These are phyloP conservation scores for Gorsachius goisagi DNA, from an alignment of 2,113 vertebrate species.

Conservation along the genomic window DNA sequence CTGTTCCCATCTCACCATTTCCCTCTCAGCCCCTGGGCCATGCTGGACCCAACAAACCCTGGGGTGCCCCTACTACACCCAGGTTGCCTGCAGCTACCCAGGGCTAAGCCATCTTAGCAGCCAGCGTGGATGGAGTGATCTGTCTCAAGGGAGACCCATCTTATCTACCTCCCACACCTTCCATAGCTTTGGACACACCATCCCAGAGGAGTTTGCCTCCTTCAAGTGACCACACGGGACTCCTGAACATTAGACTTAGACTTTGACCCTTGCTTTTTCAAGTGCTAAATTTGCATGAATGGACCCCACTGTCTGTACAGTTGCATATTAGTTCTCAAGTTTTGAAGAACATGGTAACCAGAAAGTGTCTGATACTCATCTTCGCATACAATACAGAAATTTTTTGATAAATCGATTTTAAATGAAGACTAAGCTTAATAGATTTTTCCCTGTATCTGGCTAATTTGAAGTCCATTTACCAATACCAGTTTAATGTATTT, in stretches of 20 bases:
- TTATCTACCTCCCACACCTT: background rate
- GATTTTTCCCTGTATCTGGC: background rate
- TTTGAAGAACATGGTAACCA: background rate
- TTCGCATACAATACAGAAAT: background rate
- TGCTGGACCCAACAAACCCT: background rate
- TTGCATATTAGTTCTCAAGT: background rate
- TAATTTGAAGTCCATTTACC: background rate
- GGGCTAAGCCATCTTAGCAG: background rate
- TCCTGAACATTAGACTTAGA: background rate
- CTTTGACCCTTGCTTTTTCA: background rate
- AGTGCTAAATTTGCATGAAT: background rate
- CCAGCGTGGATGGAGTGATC: background rate
- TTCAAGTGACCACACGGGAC: background rate
- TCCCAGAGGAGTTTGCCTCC: background rate
- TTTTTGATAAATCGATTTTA: background rate
- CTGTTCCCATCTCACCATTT: background rate
- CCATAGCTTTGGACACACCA: background rate
- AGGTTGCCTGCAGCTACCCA: background rate
- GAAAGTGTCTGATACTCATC: background rate
- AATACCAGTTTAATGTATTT: background rate
- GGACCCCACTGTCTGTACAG: background rate
- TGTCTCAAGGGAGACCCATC: background rate
- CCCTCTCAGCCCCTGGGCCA: background rate
- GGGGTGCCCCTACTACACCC: background rate
- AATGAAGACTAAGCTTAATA: background rate